These are phyloP conservation scores for Chloroceryle inda DNA, from an alignment of 2,797 vertebrate genomes.

Conservation along the genomic window DNA sequence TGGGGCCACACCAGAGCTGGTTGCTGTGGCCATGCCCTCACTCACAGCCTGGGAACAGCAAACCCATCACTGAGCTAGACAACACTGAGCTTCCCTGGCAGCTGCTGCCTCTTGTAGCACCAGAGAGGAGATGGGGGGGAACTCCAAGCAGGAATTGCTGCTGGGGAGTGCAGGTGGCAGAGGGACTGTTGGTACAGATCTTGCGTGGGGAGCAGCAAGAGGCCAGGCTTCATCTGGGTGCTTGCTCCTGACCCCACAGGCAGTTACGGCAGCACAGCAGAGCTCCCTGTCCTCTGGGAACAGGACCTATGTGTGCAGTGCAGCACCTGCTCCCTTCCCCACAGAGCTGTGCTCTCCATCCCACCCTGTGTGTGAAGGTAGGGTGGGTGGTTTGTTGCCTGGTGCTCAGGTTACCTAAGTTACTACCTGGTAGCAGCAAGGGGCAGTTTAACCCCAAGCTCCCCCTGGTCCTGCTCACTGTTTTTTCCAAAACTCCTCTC, in stretches of 20 bases:
- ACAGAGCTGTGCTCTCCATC: neutral
- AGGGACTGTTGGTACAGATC: neutral
- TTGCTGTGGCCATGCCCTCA: neutral
- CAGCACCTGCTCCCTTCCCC: neutral
- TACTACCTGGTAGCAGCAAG: neutral
- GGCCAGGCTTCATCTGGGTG: fast-evolving
- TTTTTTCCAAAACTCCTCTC: neutral
- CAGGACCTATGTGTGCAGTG: neutral
- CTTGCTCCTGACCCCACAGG: neutral
- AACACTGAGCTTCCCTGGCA: fast-evolving
- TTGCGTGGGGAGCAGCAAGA: neutral
- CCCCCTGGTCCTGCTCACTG: neutral
- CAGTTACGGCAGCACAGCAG: fast-evolving
- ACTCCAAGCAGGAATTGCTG: neutral
- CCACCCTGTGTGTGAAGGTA: neutral
- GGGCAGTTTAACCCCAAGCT: neutral
- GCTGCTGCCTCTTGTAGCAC: neutral
- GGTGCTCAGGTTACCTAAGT: neutral
- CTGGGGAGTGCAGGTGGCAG: fast-evolving
- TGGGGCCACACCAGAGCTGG: neutral
- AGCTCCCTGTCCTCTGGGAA: neutral
- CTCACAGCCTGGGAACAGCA: neutral
- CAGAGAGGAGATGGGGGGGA: neutral
- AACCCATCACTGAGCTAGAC: neutral
- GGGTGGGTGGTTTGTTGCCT: neutral